Evolutionary conservation across 2,113 vertebrate genomes (phyloP).

Genomic region (Macquaria australasica): DNA sequence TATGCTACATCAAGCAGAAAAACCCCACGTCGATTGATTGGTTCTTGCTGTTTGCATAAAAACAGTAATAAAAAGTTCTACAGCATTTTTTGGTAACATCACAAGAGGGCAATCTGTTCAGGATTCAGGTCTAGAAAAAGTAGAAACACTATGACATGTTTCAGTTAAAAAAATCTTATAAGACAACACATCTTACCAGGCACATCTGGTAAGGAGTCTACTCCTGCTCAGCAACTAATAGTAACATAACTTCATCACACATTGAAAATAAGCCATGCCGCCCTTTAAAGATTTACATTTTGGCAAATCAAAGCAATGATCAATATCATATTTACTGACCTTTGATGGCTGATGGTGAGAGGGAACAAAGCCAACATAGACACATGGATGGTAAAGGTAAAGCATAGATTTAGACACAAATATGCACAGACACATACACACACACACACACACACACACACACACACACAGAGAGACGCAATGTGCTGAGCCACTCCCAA

Average conservation of each 20-base stretch:
- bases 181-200: neutral
- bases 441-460: slow-evolving; percentile 17
- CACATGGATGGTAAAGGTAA: slow-evolving; percentile 1
- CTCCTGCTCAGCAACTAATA: neutral
- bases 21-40: neutral
- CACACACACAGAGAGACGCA: slow-evolving; percentile 13
- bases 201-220: neutral
- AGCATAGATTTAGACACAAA: slow-evolving; percentile 35
- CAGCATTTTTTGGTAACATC: neutral
- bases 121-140: neutral
- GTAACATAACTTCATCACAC: neutral
- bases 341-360: slow-evolving; percentile 42
- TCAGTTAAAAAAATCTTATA: neutral
- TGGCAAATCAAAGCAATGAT: neutral
- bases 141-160: neutral
- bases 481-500: slow-evolving; percentile 64
- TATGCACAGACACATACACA: neutral
- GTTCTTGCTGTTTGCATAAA: neutral
- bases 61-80: neutral
- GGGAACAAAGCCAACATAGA: neutral
- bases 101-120: neutral
- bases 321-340: slow-evolving; percentile 61
- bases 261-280: neutral
- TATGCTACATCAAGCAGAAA: neutral
- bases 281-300: neutral